Conservation (phyloP, 2,888 invertebrate genomes). For the Zygogramma bicolorata region DNA sequence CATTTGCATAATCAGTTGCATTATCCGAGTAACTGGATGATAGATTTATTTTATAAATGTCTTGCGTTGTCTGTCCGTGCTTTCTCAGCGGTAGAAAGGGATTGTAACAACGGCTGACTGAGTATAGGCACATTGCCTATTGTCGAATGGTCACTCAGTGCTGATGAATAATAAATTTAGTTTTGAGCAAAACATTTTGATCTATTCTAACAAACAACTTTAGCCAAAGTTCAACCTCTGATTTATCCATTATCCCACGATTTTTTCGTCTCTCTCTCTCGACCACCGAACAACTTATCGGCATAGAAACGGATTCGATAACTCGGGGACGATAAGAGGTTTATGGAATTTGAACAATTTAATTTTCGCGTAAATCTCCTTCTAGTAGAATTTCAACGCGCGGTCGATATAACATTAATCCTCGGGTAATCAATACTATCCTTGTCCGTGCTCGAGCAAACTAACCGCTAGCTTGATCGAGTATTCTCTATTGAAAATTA, state of each 20-base stretch:
- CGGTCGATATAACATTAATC: constrained; percentile 62
- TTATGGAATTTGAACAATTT: constrained; percentile 55
- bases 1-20: no score
- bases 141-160: no score
- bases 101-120: no score
- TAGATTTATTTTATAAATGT: no score
- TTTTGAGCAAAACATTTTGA: no score
- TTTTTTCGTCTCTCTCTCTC: neutral
- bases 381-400: constrained; percentile 50
- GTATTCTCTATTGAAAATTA: constrained; percentile 28
- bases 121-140: no score
- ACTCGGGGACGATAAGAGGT: constrained; percentile 41
- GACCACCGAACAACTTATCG: neutral
- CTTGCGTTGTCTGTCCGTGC: no score
- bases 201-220: no score
- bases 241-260: neutral
- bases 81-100: no score
- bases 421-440: constrained; percentile 65
- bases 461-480: constrained; percentile 54
- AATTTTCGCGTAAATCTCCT: constrained; percentile 55
- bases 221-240: no score
- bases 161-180: no score
- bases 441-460: constrained; percentile 62
- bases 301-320: neutral
- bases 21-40: no score